phyloP scores from a whole-genome alignment of 2,797 vertebrate genomes.

The Pitangus sulphuratus region DNA sequence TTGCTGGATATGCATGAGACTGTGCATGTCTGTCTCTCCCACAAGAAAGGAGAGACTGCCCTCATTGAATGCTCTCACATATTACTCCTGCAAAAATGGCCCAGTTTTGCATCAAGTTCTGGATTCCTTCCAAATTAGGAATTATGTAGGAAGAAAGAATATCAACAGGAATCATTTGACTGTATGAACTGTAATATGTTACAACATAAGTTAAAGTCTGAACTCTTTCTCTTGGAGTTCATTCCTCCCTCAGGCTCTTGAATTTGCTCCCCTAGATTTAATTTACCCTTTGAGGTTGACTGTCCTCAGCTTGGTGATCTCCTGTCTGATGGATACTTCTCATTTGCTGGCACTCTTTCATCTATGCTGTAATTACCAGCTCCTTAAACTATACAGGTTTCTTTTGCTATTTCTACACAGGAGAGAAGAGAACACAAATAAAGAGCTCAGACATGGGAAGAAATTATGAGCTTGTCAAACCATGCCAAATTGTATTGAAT shows the following conservation, averaged over 20 bases:
- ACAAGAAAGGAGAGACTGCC: not conserved
- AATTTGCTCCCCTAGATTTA: not conserved
- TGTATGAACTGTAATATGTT: not conserved
- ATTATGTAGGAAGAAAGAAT: not conserved
- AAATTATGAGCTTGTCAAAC: conserved; percentile 57
- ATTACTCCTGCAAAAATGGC: not conserved
- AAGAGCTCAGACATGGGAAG: not conserved
- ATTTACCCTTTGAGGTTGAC: not conserved
- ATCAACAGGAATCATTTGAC: not conserved
- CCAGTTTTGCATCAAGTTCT: not conserved
- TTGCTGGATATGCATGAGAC: accelerated
- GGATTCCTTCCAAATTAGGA: not conserved
- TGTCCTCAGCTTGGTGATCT: not conserved
- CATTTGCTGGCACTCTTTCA: not conserved
- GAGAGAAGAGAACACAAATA: not conserved
- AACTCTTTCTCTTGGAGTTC: not conserved
- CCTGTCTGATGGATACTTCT: not conserved
- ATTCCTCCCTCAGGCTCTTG: not conserved
- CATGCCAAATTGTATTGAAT: conserved; percentile 52
- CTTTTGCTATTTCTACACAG: not conserved
- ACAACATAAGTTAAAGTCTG: not conserved
- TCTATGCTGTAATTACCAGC: not conserved
- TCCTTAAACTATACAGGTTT: not conserved
- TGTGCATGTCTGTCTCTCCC: not conserved
- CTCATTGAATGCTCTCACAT: accelerated